Evolutionary conservation across 2,888 invertebrate species (phyloP).

Genomic region (Mythimna impura): DNA sequence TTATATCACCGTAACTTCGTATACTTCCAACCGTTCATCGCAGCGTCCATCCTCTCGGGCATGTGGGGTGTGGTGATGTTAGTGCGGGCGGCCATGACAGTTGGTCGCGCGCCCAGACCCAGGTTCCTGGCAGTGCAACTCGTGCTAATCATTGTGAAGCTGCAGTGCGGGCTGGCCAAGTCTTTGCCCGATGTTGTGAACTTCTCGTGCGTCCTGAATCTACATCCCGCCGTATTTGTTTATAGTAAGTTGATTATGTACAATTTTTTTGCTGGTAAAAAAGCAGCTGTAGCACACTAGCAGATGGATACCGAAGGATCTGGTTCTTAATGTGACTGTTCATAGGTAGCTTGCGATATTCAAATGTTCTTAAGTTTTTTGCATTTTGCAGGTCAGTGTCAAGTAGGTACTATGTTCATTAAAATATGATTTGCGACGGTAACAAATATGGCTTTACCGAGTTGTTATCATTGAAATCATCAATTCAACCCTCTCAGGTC

Average conservation of each 20-base stretch:
- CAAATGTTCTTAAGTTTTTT: too few species aligned
- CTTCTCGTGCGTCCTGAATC: conserved; percentile 91
- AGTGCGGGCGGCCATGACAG: conserved; percentile 83
- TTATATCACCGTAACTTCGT: conserved; percentile 90
- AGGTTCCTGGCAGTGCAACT: conserved; percentile 92
- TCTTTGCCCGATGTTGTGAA: conserved; percentile 88
- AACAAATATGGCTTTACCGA: too few species aligned
- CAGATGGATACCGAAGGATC: background rate
- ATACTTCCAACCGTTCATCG: conserved; percentile 92
- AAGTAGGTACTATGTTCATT: too few species aligned
- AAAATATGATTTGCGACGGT: too few species aligned
- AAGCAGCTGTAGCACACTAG: background rate
- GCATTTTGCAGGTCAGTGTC: too few species aligned
- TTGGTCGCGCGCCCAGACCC: conserved; percentile 84
- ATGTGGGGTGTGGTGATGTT: conserved; percentile 93
- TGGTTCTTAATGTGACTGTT: background rate
- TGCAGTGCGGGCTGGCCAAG: conserved; percentile 91
- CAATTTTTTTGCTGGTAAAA: background rate
- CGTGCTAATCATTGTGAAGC: conserved; percentile 92
- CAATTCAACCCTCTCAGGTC: too few species aligned
- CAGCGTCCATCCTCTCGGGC: conserved; percentile 92
- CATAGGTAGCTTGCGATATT: too few species aligned
- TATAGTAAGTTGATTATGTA: conserved; percentile 90
- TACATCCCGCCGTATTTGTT: conserved; percentile 92
- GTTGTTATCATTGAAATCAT: too few species aligned